A percentile compares a stretch with the other conserved stretches of the same genome.
phyloP scores from a whole-genome alignment of 2,888 invertebrate species.

The Mythimna lalbum region DNA sequence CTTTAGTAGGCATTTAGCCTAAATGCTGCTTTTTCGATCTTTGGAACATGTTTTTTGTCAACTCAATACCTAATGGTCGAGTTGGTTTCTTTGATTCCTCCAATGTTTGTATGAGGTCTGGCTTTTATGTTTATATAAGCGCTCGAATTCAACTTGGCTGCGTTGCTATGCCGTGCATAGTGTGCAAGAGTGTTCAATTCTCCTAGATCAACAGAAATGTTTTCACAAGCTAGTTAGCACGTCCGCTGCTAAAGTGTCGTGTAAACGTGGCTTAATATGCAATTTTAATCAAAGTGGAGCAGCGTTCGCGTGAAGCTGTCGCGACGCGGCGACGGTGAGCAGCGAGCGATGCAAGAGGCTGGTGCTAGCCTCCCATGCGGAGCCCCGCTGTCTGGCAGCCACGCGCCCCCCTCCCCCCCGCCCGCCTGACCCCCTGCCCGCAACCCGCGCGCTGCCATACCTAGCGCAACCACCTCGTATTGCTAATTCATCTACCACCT shows the following conservation, averaged over 20 bases:
- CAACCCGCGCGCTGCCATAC: conserved; percentile 70
- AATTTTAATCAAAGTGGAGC: conserved; percentile 86
- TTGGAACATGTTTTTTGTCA: conserved; percentile 9
- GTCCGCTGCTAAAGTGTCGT: conserved; percentile 66
- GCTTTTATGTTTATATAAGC: conserved; percentile 24
- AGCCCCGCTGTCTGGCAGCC: conserved; percentile 91
- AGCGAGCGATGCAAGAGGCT: conserved; percentile 87
- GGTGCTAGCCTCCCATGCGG: conserved; percentile 89
- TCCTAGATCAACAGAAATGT: conserved; percentile 52
- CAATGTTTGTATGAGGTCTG: conserved; percentile 15
- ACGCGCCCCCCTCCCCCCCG: conserved; percentile 67
- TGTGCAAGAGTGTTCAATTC: conserved; percentile 50
- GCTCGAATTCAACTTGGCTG: conserved; percentile 25
- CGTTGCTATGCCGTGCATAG: conserved; percentile 38
- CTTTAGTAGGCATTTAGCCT: conserved; percentile 29
- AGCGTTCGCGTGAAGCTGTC: conserved; percentile 85
- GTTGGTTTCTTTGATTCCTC: conserved; percentile 34
- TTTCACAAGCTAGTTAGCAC: conserved; percentile 66
- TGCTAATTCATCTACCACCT: conserved; percentile 82
- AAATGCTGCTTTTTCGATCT: conserved; percentile 31
- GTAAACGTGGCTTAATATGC: conserved; percentile 76
- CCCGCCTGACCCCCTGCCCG: conserved; percentile 63
- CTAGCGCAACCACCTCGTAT: conserved; percentile 84
- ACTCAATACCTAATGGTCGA: conserved; percentile 8
- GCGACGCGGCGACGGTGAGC: conserved; percentile 87